Evolutionary conservation across 2,888 invertebrate species (phyloP).

Genomic region (Odontocolon sp.): DNA sequence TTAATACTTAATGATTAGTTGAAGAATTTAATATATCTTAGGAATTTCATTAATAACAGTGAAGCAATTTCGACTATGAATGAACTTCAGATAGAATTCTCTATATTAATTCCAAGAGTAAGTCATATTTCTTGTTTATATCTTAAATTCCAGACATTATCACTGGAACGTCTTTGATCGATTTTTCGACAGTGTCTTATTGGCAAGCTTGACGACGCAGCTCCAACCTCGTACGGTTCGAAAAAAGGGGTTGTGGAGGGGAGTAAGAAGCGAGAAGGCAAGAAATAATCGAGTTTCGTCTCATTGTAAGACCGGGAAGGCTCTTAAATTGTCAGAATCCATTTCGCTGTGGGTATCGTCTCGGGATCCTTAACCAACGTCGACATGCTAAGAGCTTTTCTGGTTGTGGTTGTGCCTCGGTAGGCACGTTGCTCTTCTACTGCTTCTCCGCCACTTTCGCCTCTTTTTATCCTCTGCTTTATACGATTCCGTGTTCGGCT

Average conservation of each 20-base stretch:
- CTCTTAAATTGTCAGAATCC: slow-evolving; percentile 77
- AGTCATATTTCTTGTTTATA: neutral
- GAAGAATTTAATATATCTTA: neutral
- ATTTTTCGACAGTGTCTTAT: slow-evolving; percentile 5
- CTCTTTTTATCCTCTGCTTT: slow-evolving; percentile 27
- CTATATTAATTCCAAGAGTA: neutral
- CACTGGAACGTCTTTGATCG: neutral
- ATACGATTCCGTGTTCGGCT: slow-evolving; percentile 35
- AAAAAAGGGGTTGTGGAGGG: neutral
- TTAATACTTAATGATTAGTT: neutral
- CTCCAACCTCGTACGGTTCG: neutral
- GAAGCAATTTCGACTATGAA: neutral
- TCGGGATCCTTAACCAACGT: slow-evolving; percentile 69
- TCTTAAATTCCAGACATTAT: neutral
- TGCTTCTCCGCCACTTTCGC: slow-evolving; percentile 1
- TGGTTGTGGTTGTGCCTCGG: slow-evolving; percentile 61
- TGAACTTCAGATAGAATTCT: neutral
- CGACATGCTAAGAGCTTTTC: slow-evolving; percentile 78
- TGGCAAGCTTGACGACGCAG: neutral
- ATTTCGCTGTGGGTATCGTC: slow-evolving; percentile 66
- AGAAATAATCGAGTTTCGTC: slow-evolving; percentile 75
- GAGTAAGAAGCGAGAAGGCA: slow-evolving; percentile 32
- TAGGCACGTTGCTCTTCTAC: slow-evolving; percentile 37
- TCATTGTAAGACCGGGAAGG: slow-evolving; percentile 69
- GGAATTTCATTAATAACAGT: neutral